Percentiles rank a stretch among this genome's conserved stretches.
These are phyloP conservation scores for Chironex yamaguchii DNA, from an alignment of 30 jellyfish, hydroid and myxozoan genomes.

Conservation along the genomic window DNA sequence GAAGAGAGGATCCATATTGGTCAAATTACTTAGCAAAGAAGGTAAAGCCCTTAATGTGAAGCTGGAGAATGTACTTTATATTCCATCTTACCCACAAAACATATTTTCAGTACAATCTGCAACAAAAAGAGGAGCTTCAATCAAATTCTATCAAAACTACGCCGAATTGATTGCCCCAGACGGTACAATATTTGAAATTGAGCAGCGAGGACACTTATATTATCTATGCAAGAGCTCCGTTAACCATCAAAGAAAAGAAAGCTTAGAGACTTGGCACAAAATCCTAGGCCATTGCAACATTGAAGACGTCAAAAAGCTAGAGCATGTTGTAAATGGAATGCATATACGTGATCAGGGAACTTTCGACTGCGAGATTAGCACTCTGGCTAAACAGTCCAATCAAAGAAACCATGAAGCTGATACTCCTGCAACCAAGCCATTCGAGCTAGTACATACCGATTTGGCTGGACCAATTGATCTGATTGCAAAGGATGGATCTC, in stretches of 20 bases:
- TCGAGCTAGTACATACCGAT: conserved; percentile 55
- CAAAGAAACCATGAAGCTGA: conserved; percentile 15
- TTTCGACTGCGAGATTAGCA: too few species aligned
- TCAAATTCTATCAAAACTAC: conserved; percentile 1
- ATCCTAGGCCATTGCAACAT: conserved; percentile 71
- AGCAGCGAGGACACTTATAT: conserved; percentile 1
- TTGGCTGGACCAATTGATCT: conserved; percentile 63
- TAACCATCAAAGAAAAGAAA: conserved; percentile 5
- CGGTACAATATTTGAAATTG: conserved; percentile 40
- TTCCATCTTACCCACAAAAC: conserved; percentile 34
- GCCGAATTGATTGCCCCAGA: conserved; percentile 13
- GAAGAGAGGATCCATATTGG: conserved; percentile 47
- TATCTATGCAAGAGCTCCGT: too few species aligned
- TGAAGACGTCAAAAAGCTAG: conserved; percentile 50
- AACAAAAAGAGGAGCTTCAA: conserved; percentile 45
- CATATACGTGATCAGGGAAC: too few species aligned
- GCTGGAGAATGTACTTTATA: conserved; percentile 58
- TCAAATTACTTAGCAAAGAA: conserved; percentile 2
- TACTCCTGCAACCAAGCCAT: conserved; percentile 34
- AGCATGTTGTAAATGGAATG: conserved; percentile 66
- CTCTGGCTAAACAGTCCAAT: too few species aligned
- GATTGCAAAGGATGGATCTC: conserved; percentile 9
- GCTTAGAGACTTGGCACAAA: conserved; percentile 59
- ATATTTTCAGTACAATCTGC: conserved; percentile 69
- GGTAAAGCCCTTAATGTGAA: conserved; percentile 14